Conservation (phyloP, 2,113 vertebrate genomes). For the Pampusana beccarii region DNA sequence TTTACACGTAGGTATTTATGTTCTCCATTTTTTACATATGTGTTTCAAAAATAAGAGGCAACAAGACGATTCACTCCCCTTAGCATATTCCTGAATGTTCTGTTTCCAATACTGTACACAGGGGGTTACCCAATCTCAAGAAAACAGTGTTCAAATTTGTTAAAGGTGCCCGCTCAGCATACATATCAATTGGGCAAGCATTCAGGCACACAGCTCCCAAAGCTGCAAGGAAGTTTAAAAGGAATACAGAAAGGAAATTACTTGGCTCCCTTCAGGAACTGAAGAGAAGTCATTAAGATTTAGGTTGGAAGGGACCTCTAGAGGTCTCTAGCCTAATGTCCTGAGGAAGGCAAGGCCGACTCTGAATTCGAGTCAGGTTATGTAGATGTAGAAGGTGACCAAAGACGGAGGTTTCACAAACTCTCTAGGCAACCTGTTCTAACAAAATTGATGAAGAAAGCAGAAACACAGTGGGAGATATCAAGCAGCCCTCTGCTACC, state of each 20-base stretch:
- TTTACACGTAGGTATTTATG: neutral
- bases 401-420: neutral
- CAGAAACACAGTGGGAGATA: neutral
- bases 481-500: neutral
- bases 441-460: neutral
- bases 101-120: neutral
- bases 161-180: neutral
- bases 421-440: neutral
- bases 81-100: rapidly evolving
- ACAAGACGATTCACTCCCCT: neutral
- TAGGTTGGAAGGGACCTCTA: neutral
- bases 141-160: neutral
- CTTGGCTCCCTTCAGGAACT: neutral
- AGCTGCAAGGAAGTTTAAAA: neutral
- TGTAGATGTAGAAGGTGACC: neutral
- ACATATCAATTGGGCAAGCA: neutral
- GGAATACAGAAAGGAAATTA: neutral
- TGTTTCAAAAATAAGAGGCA: neutral
- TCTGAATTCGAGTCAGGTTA: neutral
- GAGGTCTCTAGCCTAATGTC: neutral
- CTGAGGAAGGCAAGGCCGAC: neutral
- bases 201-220: neutral
- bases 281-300: neutral
- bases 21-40: neutral
- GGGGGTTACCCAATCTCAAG: neutral